phyloP scores from a whole-genome alignment of 2,797 vertebrate genomes.

The Crocodylus rhombifer region DNA sequence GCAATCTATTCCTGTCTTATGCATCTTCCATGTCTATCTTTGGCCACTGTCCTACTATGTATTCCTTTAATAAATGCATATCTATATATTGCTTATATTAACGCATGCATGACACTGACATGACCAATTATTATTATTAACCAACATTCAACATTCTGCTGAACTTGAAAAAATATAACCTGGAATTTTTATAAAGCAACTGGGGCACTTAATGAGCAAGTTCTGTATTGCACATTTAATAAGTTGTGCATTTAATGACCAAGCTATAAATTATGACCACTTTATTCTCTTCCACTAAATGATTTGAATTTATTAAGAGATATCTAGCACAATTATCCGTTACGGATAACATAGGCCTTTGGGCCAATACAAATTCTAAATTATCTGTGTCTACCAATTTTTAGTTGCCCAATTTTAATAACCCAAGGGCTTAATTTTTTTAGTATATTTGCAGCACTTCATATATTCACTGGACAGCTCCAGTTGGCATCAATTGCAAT shows the following conservation, averaged over 20 bases:
- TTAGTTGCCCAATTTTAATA: not conserved
- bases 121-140: not conserved
- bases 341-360: not conserved
- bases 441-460: not conserved
- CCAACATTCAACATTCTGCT: not conserved
- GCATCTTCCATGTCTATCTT: not conserved
- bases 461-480: not conserved
- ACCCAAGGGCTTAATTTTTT: not conserved
- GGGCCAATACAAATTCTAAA: not conserved
- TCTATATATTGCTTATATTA: not conserved
- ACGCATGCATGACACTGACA: not conserved
- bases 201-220: not conserved
- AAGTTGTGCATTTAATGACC: not conserved
- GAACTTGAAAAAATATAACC: not conserved
- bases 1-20: not conserved
- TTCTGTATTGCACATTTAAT: not conserved
- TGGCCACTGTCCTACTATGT: not conserved
- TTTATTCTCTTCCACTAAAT: not conserved
- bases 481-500: not conserved
- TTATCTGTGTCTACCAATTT: not conserved
- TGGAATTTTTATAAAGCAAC: not conserved
- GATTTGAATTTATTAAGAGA: not conserved
- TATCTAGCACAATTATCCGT: not conserved
- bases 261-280: not conserved
- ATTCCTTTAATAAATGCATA: not conserved